These are phyloP conservation scores for Andrena trimmerana DNA, from an alignment of 2,888 invertebrate species.

Conservation along the genomic window DNA sequence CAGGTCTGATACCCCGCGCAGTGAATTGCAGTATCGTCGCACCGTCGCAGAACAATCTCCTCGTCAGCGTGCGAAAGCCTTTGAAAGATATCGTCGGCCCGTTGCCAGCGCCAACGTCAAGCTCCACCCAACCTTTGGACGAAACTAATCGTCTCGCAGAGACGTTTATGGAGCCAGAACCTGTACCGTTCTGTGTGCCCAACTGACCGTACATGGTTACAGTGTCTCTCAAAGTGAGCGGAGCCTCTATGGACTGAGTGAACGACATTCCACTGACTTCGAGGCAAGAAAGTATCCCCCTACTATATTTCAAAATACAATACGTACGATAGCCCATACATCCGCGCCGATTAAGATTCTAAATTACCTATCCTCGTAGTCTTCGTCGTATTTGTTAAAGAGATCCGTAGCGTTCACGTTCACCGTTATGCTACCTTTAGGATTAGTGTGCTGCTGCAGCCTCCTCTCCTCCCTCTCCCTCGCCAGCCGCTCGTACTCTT, in stretches of 20 bases:
- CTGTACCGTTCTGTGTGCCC: slow-evolving; percentile 95
- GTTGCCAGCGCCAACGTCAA: slow-evolving; percentile 94
- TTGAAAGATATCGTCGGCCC: slow-evolving; percentile 93
- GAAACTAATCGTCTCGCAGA: slow-evolving; percentile 92
- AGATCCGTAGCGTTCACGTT: slow-evolving; percentile 97
- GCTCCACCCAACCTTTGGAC: slow-evolving; percentile 95
- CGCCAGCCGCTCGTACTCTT: slow-evolving; percentile 96
- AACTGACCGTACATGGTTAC: slow-evolving; percentile 93
- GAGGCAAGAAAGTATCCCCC: slow-evolving; percentile 89
- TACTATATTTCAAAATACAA: slow-evolving; percentile 73
- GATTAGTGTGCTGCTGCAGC: slow-evolving; percentile 96
- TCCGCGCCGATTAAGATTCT: slow-evolving; percentile 54
- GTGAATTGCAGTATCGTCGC: slow-evolving; percentile 92
- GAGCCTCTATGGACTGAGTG: slow-evolving; percentile 96
- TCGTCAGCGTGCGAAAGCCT: slow-evolving; percentile 91
- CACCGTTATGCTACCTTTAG: slow-evolving; percentile 94
- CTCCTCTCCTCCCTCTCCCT: slow-evolving; percentile 94
- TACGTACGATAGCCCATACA: slow-evolving; percentile 1
- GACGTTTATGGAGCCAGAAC: slow-evolving; percentile 91
- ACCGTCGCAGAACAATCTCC: slow-evolving; percentile 91
- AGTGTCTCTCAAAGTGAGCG: slow-evolving; percentile 94
- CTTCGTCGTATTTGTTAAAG: slow-evolving; percentile 93
- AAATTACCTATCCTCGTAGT: slow-evolving; percentile 87
- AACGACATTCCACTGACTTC: slow-evolving; percentile 98
- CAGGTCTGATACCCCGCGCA: slow-evolving; percentile 91